Evolutionary conservation across 2,888 invertebrate genomes (phyloP), one percentile per base, ranked within the genome.

Genomic region (Xestia xanthographa): DNA sequence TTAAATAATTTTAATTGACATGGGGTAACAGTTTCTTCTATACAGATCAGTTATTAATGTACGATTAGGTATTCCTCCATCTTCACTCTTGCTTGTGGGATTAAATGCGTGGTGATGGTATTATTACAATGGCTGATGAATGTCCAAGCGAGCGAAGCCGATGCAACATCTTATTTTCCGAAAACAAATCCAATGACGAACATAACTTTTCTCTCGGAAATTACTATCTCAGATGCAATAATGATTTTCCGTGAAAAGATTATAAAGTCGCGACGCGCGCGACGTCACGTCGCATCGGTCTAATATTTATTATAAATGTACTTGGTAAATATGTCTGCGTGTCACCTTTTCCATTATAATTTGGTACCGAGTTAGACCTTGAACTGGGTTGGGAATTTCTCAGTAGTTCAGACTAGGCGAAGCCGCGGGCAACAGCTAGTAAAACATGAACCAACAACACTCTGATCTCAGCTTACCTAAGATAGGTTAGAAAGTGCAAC

Each of bases 131-230:
- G 22, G 11, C 53, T 26, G 26, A 26, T 56, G 56, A 56, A 26
- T 26, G 17, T 41, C 14, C 6, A 41, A 14, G 5, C 6, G n/a
- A 20, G 8, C 20, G 48, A 48, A 6, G 48, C 17, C 8, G 48
- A 14, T 3, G 5, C 9, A 41, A 41, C 11, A 5, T 58, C 26
- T 56, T 58, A 26, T 58, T 26, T 58, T 17, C 26, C 34, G 11
- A 34, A 78, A 69, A 48, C 17, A 5, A 60, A 34, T 22, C 4
- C n/a, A 79, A n/a, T 58, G 29, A 48, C 50, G 29, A 60, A 41
- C 38, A 45, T 26, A 26, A 56, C 6, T 29, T 75, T 78, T 67
- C 45, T 0, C 17, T 20, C 22, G 69, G 56, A 76, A 58, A 76
- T 58, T 34, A 58, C 50, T 50, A 41, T 11, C 29, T 41, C 29